A percentile compares a stretch with the other conserved stretches of the same genome.
phyloP scores from a whole-genome alignment of 2,113 vertebrate genomes.

The Sylvilagus bachmani region DNA sequence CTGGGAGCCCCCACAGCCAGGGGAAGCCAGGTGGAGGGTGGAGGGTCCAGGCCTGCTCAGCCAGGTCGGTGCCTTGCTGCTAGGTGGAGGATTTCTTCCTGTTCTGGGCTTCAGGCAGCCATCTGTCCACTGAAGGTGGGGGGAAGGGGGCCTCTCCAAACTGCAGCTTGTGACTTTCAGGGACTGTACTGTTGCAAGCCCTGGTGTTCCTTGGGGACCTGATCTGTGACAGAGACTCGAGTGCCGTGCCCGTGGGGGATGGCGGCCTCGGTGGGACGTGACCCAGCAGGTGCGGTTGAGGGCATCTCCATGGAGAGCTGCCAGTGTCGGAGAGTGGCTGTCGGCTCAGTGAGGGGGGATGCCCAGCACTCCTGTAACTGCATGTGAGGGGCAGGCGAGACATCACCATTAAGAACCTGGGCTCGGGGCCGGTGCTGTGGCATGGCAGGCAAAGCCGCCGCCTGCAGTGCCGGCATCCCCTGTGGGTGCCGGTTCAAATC shows the following conservation, averaged over 20 bases:
- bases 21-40: not conserved
- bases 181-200: not conserved
- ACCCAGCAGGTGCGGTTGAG: not conserved
- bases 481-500: too few relatives aligned
- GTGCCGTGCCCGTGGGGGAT: not conserved
- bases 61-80: not conserved
- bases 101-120: not conserved
- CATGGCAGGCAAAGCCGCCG: too few relatives aligned
- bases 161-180: not conserved
- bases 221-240: not conserved
- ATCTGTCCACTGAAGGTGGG: not conserved
- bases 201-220: not conserved
- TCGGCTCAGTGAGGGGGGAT: too few relatives aligned
- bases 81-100: not conserved
- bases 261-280: not conserved
- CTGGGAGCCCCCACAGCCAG: not conserved
- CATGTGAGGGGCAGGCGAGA: not conserved
- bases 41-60: not conserved
- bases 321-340: accelerated
- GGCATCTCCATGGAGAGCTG: not conserved
- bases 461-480: too few relatives aligned
- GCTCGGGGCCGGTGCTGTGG: too few relatives aligned
- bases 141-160: not conserved
- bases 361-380: too few relatives aligned
- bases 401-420: not conserved